Evolutionary conservation across 2,113 vertebrate species (phyloP).

Genomic region (Corvus hawaiiensis): DNA sequence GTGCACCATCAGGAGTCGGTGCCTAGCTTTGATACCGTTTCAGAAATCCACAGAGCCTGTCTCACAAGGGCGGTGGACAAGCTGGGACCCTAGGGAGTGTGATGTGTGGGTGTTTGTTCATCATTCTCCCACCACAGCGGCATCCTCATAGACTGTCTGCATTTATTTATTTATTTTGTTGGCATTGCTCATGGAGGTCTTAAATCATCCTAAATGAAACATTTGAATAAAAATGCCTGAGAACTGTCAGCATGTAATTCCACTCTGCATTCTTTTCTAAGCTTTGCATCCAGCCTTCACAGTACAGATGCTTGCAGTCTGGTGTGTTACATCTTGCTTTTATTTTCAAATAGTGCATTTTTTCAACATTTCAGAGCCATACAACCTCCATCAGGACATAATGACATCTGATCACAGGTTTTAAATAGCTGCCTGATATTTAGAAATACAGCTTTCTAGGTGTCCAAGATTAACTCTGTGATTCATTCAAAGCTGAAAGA

Average conservation of each 20-base stretch:
- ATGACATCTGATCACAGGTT: constrained; percentile 48
- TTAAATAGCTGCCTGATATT: constrained; percentile 56
- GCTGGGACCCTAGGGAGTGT: background rate
- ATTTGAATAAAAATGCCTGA: background rate
- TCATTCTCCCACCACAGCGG: background rate
- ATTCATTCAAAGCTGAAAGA: constrained; percentile 13
- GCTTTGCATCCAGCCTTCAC: constrained; percentile 33
- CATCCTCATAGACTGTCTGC: background rate
- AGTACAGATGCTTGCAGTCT: constrained; percentile 59
- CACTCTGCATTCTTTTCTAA: background rate
- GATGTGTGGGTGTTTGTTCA: background rate
- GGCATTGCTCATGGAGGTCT: background rate
- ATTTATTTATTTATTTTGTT: background rate
- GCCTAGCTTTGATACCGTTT: background rate
- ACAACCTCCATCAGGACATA: constrained; percentile 14
- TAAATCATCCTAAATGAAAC: constrained; percentile 20
- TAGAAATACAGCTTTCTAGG: constrained; percentile 15
- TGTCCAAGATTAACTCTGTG: background rate
- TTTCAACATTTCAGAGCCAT: constrained; percentile 32
- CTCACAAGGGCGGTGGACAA: rapidly evolving
- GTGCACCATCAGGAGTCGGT: background rate
- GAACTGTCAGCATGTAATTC: background rate
- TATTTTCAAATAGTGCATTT: constrained; percentile 55
- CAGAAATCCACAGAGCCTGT: background rate
- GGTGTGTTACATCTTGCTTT: constrained; percentile 49